A percentile compares a stretch with the other conserved stretches of the same genome.
Conservation (phyloP, 2,113 vertebrate genomes). For the Verasper variegatus region DNA sequence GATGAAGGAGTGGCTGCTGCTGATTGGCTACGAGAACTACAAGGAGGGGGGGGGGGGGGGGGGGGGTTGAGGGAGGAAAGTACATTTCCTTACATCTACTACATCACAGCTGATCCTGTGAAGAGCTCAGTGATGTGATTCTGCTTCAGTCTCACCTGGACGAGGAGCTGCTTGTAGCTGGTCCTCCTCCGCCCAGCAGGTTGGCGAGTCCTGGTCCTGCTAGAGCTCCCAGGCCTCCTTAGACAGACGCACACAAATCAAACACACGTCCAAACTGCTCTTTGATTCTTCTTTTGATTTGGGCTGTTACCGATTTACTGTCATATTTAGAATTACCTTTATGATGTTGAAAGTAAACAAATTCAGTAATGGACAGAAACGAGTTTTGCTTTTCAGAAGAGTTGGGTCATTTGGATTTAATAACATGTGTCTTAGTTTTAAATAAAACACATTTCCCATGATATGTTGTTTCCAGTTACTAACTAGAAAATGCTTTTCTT, state of each 20-base stretch:
- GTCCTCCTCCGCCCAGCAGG: slow-evolving; percentile 92
- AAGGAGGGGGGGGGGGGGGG: no score
- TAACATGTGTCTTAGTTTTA: no score
- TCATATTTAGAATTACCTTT: neutral
- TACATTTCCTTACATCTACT: neutral
- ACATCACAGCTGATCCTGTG: no score
- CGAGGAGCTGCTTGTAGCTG: slow-evolving; percentile 92
- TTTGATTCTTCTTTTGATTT: neutral
- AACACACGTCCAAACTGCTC: neutral
- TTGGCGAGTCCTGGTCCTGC: slow-evolving; percentile 94
- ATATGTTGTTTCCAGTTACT: neutral
- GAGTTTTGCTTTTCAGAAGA: no score
- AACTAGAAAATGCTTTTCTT: neutral
- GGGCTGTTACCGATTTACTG: no score
- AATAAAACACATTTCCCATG: neutral
- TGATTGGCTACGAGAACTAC: slow-evolving; percentile 78
- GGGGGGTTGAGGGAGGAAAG: no score
- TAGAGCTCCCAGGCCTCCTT: slow-evolving; percentile 92
- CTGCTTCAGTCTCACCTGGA: slow-evolving; percentile 84
- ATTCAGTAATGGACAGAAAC: neutral
- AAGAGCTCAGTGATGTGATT: no score
- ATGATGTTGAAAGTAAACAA: neutral
- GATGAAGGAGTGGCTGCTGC: slow-evolving; percentile 77
- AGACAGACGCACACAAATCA: slow-evolving; percentile 27
- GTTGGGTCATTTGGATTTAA: no score